Conservation (phyloP, 1,140 invertebrate species). For the Streblospio benedicti region DNA sequence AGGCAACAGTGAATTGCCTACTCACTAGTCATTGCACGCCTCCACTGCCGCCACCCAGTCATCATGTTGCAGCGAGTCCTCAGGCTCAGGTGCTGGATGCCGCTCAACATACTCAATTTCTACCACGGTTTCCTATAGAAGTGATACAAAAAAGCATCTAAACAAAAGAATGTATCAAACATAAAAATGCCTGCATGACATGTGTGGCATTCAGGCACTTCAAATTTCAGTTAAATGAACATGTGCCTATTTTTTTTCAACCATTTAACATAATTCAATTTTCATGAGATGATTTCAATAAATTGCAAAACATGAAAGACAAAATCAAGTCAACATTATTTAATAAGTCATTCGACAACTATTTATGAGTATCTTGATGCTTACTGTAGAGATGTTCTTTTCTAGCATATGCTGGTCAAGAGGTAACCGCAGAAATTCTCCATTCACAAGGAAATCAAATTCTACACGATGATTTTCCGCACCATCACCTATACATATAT, state of each 20-base stretch:
- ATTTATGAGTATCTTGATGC: too few species aligned
- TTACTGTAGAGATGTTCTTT: conserved; percentile 41
- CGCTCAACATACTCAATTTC: conserved; percentile 84
- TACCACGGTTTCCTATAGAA: conserved; percentile 54
- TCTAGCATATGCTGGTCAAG: conserved; percentile 48
- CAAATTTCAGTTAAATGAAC: too few species aligned
- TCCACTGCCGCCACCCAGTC: conserved; percentile 89
- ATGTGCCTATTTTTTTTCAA: too few species aligned
- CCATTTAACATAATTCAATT: conserved; percentile 1
- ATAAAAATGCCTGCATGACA: not conserved
- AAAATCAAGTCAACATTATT: conserved; percentile 2
- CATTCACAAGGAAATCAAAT: conserved; percentile 81
- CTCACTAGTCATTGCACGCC: conserved; percentile 62
- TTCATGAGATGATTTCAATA: not conserved
- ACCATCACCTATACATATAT: conserved; percentile 8
- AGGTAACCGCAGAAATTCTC: conserved; percentile 64
- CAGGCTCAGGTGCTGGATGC: conserved; percentile 75
- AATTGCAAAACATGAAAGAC: not conserved
- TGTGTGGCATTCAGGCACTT: too few species aligned
- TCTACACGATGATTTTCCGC: conserved; percentile 49
- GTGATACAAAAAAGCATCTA: conserved; percentile 8
- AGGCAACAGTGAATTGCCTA: too few species aligned
- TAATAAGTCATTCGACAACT: conserved; percentile 6
- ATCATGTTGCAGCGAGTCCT: conserved; percentile 83
- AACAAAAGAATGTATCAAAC: not conserved